Percentiles rank a stretch among this genome's conserved stretches.
Evolutionary conservation across 2,797 vertebrate species (phyloP).

Genomic region (Helostoma temminkii): DNA sequence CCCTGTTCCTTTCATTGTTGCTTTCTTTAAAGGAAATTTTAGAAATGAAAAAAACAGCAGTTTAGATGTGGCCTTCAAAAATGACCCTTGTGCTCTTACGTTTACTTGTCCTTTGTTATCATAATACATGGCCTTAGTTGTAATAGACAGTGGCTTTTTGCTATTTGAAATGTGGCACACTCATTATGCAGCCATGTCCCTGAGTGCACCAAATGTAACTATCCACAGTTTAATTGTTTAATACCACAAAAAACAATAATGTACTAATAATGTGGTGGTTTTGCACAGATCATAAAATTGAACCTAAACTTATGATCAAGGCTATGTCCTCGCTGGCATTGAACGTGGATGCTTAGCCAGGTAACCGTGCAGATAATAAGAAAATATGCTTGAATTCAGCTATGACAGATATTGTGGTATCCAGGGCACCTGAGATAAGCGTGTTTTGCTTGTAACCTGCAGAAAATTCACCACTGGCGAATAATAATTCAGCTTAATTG

Average conservation of each 20-base stretch:
- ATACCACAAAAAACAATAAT: slow-evolving; percentile 48
- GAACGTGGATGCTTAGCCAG: slow-evolving; percentile 18
- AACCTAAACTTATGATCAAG: slow-evolving; percentile 17
- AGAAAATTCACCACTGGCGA: slow-evolving; percentile 29
- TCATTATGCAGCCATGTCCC: slow-evolving; percentile 47
- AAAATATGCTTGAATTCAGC: slow-evolving; percentile 26
- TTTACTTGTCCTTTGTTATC: slow-evolving; percentile 68
- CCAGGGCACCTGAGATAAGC: slow-evolving; percentile 39
- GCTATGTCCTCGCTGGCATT: slow-evolving; percentile 23
- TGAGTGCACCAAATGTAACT: slow-evolving; percentile 38
- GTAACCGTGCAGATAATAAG: slow-evolving; percentile 1
- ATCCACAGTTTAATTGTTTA: slow-evolving; percentile 30
- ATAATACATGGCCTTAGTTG: slow-evolving; percentile 46
- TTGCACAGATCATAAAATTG: slow-evolving; percentile 29
- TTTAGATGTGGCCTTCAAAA: slow-evolving; percentile 67
- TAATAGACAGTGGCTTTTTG: slow-evolving; percentile 52
- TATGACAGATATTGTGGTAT: slow-evolving; percentile 16
- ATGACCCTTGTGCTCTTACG: slow-evolving; percentile 64
- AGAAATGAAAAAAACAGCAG: slow-evolving; percentile 31
- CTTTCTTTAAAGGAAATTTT: slow-evolving; percentile 63
- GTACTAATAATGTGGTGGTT: slow-evolving; percentile 32
- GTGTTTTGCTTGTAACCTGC: slow-evolving; percentile 38
- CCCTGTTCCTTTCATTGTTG: slow-evolving; percentile 67
- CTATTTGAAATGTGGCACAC: slow-evolving; percentile 40
- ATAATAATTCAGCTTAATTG: slow-evolving; percentile 50